phyloP scores from a whole-genome alignment of 2,797 vertebrate species.

The Cirrhinus molitorella region DNA sequence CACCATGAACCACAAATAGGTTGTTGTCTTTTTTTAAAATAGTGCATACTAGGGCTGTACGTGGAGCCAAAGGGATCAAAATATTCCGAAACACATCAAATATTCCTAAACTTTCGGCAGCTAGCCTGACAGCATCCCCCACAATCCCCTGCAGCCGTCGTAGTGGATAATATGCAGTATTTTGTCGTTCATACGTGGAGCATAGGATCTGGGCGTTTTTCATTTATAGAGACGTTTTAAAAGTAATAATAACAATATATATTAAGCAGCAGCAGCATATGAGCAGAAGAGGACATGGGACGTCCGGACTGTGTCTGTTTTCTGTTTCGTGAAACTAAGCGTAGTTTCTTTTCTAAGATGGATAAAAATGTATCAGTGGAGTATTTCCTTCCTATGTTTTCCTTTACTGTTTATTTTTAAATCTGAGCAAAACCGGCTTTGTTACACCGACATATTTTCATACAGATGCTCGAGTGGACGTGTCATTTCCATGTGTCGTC shows the following conservation, averaged over 20 bases:
- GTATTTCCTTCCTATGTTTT: slow-evolving; percentile 76
- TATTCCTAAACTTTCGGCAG: slow-evolving; percentile 84
- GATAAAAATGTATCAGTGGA: slow-evolving; percentile 65
- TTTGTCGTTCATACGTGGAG: slow-evolving; percentile 85
- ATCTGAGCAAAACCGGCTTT: slow-evolving; percentile 73
- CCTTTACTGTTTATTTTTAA: slow-evolving; percentile 59
- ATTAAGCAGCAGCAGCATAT: slow-evolving; percentile 5
- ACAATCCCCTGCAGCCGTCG: slow-evolving; percentile 79
- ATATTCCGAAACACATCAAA: slow-evolving; percentile 72
- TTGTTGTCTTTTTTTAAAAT: background rate
- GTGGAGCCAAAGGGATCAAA: slow-evolving; percentile 80
- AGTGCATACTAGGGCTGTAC: slow-evolving; percentile 56
- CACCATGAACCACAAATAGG: slow-evolving; percentile 33
- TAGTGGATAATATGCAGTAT: slow-evolving; percentile 85
- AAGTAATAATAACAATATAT: slow-evolving; percentile 65
- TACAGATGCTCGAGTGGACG: slow-evolving; percentile 81
- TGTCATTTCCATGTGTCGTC: slow-evolving; percentile 83
- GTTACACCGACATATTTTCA: slow-evolving; percentile 83
- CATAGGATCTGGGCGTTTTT: slow-evolving; percentile 79
- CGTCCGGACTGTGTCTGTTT: slow-evolving; percentile 72
- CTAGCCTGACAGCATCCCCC: slow-evolving; percentile 72
- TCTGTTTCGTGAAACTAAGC: slow-evolving; percentile 80
- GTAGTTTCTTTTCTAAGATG: slow-evolving; percentile 76
- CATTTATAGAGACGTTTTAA: slow-evolving; percentile 74
- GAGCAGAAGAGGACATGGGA: slow-evolving; percentile 26